phyloP scores from a whole-genome alignment of 2,888 invertebrate species.

The Philereme transversata region DNA sequence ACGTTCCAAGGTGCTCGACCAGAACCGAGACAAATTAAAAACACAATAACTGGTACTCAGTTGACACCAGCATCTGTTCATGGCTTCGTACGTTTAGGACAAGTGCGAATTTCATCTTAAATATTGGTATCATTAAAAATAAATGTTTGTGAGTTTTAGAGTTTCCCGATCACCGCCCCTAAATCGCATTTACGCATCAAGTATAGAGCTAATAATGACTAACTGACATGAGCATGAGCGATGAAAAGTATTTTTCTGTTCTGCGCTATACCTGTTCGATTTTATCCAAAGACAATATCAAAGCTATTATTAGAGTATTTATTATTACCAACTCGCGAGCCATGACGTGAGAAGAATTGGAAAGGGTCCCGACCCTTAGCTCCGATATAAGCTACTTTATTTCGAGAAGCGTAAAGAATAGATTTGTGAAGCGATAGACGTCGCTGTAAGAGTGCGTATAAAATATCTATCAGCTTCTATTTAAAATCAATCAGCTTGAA shows the following conservation, averaged over 20 bases:
- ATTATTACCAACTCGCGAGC: slow-evolving; percentile 40
- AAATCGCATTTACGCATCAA: no score
- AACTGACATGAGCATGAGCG: no score
- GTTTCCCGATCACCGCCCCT: no score
- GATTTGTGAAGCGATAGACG: slow-evolving; percentile 6
- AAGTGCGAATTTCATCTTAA: no score
- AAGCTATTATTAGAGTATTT: slow-evolving; percentile 41
- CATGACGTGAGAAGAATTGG: slow-evolving; percentile 39
- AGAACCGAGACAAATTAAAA: background rate
- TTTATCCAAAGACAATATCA: slow-evolving; percentile 27
- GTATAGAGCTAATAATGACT: no score
- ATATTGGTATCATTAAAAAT: no score
- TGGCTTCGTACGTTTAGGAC: no score
- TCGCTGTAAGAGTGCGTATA: slow-evolving; percentile 19
- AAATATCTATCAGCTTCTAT: slow-evolving; percentile 23
- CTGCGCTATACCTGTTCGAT: slow-evolving; percentile 8
- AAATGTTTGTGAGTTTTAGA: no score
- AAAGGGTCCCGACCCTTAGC: slow-evolving; percentile 25
- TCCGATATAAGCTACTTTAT: slow-evolving; percentile 25
- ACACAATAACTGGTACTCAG: background rate
- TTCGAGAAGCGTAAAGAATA: slow-evolving; percentile 12
- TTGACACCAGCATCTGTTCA: no score
- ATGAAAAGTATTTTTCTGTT: background rate
- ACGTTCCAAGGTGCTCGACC: background rate
- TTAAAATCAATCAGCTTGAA: slow-evolving; percentile 29